Evolutionary conservation across 2,113 vertebrate genomes (phyloP).

Genomic region (Pachyramphus minor): DNA sequence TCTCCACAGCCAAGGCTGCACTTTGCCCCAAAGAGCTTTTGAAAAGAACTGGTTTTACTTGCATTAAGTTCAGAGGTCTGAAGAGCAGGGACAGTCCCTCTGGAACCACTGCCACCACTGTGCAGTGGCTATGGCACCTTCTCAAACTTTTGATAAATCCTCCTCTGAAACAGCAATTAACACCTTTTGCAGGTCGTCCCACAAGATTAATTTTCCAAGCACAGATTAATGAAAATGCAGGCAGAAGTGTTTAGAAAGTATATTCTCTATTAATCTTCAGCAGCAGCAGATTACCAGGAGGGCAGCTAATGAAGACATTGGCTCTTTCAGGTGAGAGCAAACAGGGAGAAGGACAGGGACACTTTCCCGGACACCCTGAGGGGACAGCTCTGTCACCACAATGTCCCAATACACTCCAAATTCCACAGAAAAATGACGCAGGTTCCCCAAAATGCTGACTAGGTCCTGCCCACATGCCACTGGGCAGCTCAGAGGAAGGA

Average conservation of each 20-base stretch:
- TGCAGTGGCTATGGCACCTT: not conserved
- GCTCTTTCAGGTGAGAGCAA: not conserved
- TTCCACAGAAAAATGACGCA: not conserved
- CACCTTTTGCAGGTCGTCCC: conserved; percentile 56
- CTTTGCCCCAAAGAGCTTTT: not conserved
- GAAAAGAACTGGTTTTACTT: not conserved
- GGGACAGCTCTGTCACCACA: not conserved
- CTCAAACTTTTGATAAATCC: conserved; percentile 46
- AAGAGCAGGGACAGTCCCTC: not conserved
- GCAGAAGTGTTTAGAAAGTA: conserved; percentile 61
- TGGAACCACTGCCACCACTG: not conserved
- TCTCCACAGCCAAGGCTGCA: not conserved
- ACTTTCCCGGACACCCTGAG: not conserved
- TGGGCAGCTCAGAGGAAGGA: not conserved
- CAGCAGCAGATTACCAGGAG: conserved; percentile 34
- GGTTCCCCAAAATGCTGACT: not conserved
- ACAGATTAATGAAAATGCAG: conserved; percentile 61
- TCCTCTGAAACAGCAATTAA: conserved; percentile 45
- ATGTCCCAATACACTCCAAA: not conserved
- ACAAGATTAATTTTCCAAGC: conserved; percentile 62
- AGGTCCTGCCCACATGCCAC: not conserved
- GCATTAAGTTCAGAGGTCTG: not conserved
- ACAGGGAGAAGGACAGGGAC: not conserved
- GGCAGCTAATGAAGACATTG: conserved; percentile 47
- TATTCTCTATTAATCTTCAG: conserved; percentile 73